These are phyloP conservation scores for Tragelaphus eurycerus DNA, from an alignment of 2,797 vertebrate genomes.

Conservation along the genomic window DNA sequence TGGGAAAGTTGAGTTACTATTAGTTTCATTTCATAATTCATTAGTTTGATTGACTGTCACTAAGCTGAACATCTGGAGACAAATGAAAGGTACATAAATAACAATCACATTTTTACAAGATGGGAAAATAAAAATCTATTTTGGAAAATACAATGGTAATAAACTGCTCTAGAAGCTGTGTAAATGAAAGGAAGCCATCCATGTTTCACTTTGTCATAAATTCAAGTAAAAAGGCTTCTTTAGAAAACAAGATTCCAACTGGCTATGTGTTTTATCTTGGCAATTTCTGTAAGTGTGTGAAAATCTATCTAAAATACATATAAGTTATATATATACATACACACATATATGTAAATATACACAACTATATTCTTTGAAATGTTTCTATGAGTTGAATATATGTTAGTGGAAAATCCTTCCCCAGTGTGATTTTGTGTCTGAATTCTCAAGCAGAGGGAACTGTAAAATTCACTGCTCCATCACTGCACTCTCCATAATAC, in stretches of 20 bases:
- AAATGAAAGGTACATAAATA: conserved; percentile 60
- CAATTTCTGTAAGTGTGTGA: background rate
- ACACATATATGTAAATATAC: background rate
- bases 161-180: background rate
- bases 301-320: background rate
- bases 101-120: conserved; percentile 34
- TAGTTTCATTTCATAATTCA: conserved; percentile 62
- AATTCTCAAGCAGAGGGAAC: background rate
- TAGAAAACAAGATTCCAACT: background rate
- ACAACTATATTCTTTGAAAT: background rate
- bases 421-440: background rate
- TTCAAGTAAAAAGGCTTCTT: background rate
- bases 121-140: conserved; percentile 51
- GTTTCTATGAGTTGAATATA: background rate
- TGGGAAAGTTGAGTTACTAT: conserved; percentile 48
- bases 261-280: background rate
- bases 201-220: background rate
- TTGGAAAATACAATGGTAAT: conserved; percentile 23
- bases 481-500: background rate
- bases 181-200: conserved; percentile 17
- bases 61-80: conserved; percentile 50
- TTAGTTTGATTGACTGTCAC: conserved; percentile 60
- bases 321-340: background rate
- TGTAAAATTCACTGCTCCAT: background rate
- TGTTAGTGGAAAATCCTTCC: background rate